phyloP scores from a whole-genome alignment of 2,888 invertebrate species.

The Parnassius smintheus region DNA sequence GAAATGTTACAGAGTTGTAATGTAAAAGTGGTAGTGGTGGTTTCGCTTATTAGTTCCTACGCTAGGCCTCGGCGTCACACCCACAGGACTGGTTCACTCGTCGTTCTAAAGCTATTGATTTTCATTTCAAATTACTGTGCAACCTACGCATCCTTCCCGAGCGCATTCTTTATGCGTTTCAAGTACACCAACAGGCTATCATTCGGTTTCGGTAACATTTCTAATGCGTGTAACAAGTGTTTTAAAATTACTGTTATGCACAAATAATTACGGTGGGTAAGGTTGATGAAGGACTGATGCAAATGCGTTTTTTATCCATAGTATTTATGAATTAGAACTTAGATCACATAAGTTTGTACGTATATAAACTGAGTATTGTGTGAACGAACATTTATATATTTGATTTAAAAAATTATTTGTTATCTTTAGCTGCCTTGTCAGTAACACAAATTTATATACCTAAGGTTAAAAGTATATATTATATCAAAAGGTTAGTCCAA shows the following conservation, averaged over 20 bases:
- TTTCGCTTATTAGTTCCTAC: constrained; percentile 27
- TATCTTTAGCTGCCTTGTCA: too few relatives aligned
- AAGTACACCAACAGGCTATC: constrained; percentile 49
- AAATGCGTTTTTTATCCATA: too few relatives aligned
- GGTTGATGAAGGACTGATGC: background rate
- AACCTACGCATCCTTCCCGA: constrained; percentile 60
- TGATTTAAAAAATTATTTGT: too few relatives aligned
- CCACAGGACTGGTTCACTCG: constrained; percentile 68
- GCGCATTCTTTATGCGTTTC: constrained; percentile 43
- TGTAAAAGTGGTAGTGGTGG: constrained; percentile 50
- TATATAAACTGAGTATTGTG: constrained; percentile 32
- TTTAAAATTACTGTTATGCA: background rate
- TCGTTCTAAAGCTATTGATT: constrained; percentile 68
- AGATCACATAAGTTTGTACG: too few relatives aligned
- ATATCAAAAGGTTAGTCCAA: too few relatives aligned
- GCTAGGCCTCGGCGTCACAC: constrained; percentile 60
- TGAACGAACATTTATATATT: too few relatives aligned
- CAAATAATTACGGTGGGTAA: background rate
- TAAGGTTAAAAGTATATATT: too few relatives aligned
- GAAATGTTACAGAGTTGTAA: constrained; percentile 46
- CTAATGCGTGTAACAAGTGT: constrained; percentile 19
- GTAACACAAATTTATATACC: too few relatives aligned
- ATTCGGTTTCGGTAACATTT: constrained; percentile 50
- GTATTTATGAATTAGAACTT: too few relatives aligned
- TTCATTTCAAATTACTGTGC: constrained; percentile 73